Conservation (phyloP, 2,113 vertebrate genomes). For the Perca fluviatilis region DNA sequence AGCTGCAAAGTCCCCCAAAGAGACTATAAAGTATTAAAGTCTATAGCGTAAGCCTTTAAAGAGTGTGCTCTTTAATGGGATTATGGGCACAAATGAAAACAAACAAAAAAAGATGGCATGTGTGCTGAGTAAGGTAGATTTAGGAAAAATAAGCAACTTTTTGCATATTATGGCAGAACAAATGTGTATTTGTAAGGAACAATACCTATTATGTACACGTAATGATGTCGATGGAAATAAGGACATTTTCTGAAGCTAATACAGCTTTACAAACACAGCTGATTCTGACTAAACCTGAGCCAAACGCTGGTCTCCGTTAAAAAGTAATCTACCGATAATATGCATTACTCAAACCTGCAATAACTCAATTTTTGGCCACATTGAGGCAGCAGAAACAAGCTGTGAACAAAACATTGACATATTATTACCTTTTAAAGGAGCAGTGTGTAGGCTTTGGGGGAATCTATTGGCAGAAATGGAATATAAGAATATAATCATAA, state of each 20-base stretch:
- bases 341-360: too few species aligned
- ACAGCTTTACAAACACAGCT: slow-evolving; percentile 22
- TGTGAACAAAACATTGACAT: too few species aligned
- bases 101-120: neutral
- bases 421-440: too few species aligned
- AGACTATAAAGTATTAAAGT: slow-evolving; percentile 47
- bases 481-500: too few species aligned
- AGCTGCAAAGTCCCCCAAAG: slow-evolving; percentile 46
- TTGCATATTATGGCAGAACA: slow-evolving; percentile 1
- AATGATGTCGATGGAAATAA: slow-evolving; percentile 43
- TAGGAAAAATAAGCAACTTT: slow-evolving; percentile 22
- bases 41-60: slow-evolving; percentile 44
- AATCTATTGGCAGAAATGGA: too few species aligned
- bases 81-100: slow-evolving; percentile 36
- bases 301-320: neutral
- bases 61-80: slow-evolving; percentile 35
- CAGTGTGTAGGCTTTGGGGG: too few species aligned
- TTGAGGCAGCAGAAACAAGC: too few species aligned
- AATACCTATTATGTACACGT: slow-evolving; percentile 32
- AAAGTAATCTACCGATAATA: neutral
- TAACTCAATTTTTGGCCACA: too few species aligned
- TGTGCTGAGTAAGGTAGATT: slow-evolving; percentile 10
- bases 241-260: slow-evolving; percentile 23
- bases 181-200: slow-evolving; percentile 9
- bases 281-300: neutral